A percentile compares a stretch with the other conserved stretches of the same genome.
Conservation (phyloP, 1,140 invertebrate species). For the Lasioglossum albipes region DNA sequence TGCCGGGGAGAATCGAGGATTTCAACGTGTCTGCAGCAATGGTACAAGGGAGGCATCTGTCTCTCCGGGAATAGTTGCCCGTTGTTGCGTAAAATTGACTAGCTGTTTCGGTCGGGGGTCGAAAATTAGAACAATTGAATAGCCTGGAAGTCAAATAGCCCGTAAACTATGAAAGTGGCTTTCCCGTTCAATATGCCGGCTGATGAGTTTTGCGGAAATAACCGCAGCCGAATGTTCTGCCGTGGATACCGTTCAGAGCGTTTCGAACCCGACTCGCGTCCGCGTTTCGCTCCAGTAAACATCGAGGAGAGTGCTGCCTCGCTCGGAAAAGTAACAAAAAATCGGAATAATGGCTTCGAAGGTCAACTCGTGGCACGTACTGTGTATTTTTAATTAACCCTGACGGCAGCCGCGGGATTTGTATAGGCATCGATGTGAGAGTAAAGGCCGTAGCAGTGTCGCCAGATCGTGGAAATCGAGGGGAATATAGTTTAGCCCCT, state of each 20-base stretch:
- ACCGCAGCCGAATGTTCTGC: neutral
- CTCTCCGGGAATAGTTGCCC: neutral
- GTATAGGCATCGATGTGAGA: no score
- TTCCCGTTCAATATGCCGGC: neutral
- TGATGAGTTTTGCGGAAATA: neutral
- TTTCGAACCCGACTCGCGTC: neutral
- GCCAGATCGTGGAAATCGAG: no score
- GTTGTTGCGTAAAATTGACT: neutral
- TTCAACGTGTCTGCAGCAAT: neutral
- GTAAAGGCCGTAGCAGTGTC: no score
- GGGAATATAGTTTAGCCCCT: no score
- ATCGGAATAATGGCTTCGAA: no score
- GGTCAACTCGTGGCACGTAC: neutral
- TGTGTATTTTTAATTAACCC: neutral
- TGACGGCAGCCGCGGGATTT: neutral
- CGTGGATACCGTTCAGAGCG: neutral
- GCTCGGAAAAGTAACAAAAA: neutral
- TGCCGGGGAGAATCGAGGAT: conserved; percentile 18
- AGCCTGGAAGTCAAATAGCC: neutral
- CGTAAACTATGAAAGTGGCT: conserved; percentile 6
- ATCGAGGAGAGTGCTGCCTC: neutral
- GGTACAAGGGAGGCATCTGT: no score
- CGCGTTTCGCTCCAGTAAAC: neutral
- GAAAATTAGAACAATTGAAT: conserved; percentile 3
- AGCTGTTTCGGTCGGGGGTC: neutral